Evolutionary conservation across 2,797 vertebrate genomes (phyloP).

Genomic region (Epinephelus coioides): DNA sequence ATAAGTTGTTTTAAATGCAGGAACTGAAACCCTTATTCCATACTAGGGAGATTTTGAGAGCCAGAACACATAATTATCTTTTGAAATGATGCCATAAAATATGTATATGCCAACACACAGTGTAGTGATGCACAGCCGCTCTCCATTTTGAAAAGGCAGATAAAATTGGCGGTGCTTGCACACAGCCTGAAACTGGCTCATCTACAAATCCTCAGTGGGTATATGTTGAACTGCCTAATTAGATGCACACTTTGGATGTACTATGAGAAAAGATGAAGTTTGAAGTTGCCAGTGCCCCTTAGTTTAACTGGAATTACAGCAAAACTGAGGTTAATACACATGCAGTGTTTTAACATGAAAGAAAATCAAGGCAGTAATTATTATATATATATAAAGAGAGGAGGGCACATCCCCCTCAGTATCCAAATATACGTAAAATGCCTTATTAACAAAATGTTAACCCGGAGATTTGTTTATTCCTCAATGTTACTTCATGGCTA

Average conservation of each 20-base stretch:
- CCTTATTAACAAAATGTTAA: no score
- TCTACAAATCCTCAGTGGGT: conserved; percentile 1
- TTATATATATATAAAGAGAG: no score
- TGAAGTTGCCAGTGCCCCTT: neutral
- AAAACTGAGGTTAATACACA: neutral
- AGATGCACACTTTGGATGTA: neutral
- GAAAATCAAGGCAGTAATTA: no score
- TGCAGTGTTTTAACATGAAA: neutral
- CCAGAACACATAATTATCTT: conserved; percentile 5
- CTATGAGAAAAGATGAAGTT: neutral
- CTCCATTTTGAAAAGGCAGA: neutral
- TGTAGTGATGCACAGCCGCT: neutral
- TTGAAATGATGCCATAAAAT: neutral
- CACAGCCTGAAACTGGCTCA: neutral
- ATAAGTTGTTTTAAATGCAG: neutral
- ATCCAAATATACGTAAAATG: no score
- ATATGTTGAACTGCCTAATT: neutral
- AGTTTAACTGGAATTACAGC: neutral
- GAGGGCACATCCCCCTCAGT: no score
- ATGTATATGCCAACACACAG: neutral
- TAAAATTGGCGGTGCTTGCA: neutral
- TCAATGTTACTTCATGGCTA: no score
- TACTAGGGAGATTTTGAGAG: neutral
- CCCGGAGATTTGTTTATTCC: no score
- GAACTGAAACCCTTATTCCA: neutral